These are phyloP conservation scores for Corvus hawaiiensis DNA, from an alignment of 2,113 vertebrate species.

Conservation along the genomic window DNA sequence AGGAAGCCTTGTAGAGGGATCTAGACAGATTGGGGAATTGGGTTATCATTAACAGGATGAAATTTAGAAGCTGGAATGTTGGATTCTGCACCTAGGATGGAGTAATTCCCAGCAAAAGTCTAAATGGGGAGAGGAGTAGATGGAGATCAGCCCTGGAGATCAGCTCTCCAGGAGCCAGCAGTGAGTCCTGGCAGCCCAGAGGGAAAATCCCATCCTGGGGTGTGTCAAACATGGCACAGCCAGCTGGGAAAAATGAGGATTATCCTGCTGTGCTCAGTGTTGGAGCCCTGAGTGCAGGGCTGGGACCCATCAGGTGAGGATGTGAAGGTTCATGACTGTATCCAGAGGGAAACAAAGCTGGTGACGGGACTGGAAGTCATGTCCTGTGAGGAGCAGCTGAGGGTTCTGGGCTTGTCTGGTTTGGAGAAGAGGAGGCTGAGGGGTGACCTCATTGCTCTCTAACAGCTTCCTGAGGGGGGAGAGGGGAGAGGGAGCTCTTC, in stretches of 20 bases:
- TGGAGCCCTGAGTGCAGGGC: not conserved
- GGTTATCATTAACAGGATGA: not conserved
- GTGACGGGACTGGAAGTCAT: not conserved
- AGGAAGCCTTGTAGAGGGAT: not conserved
- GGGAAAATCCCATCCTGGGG: not conserved
- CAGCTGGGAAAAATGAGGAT: not conserved
- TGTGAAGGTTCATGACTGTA: not conserved
- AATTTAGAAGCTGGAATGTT: not conserved
- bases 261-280: not conserved
- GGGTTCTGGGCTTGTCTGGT: not conserved
- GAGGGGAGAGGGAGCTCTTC: not conserved
- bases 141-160: not conserved
- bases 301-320: not conserved
- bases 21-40: not conserved
- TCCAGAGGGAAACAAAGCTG: not conserved
- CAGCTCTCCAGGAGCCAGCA: not conserved
- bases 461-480: not conserved
- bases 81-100: not conserved
- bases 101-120: not conserved
- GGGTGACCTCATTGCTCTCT: not conserved
- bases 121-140: not conserved
- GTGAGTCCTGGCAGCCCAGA: not conserved
- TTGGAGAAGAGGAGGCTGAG: not conserved
- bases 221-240: not conserved
- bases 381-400: not conserved